Evolutionary conservation across 2,888 invertebrate genomes (phyloP).

Genomic region (Sinotaia quadrata): DNA sequence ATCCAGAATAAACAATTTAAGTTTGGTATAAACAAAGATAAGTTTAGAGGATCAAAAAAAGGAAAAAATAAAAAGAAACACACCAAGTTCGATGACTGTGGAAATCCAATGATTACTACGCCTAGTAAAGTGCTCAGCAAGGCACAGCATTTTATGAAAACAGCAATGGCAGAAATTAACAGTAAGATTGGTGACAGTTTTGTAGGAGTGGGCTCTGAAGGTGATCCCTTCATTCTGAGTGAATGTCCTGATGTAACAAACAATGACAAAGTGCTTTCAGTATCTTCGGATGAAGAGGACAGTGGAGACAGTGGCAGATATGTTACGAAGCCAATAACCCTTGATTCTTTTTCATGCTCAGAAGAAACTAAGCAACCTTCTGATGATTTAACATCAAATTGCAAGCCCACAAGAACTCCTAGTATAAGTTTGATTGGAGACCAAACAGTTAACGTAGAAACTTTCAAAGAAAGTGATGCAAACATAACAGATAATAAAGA

Average conservation of each 20-base stretch:
- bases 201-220: neutral
- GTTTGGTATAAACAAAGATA: neutral
- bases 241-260: too few relatives aligned
- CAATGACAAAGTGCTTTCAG: neutral
- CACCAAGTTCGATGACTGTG: constrained; percentile 60
- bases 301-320: neutral
- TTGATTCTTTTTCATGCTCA: too few relatives aligned
- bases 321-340: too few relatives aligned
- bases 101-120: constrained; percentile 36
- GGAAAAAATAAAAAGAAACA: constrained; percentile 44
- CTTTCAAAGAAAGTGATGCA: neutral
- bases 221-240: neutral
- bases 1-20: neutral
- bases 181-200: neutral
- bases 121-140: constrained; percentile 10
- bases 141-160: constrained; percentile 6
- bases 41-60: neutral
- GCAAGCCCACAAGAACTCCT: neutral
- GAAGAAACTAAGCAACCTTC: neutral
- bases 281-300: neutral
- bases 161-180: constrained; percentile 7
- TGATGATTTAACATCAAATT: neutral
- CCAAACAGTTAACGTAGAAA: neutral
- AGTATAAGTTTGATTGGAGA: neutral
- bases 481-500: neutral